Evolutionary conservation across 1,140 invertebrate genomes (phyloP).

Genomic region (Danaus melanippus): DNA sequence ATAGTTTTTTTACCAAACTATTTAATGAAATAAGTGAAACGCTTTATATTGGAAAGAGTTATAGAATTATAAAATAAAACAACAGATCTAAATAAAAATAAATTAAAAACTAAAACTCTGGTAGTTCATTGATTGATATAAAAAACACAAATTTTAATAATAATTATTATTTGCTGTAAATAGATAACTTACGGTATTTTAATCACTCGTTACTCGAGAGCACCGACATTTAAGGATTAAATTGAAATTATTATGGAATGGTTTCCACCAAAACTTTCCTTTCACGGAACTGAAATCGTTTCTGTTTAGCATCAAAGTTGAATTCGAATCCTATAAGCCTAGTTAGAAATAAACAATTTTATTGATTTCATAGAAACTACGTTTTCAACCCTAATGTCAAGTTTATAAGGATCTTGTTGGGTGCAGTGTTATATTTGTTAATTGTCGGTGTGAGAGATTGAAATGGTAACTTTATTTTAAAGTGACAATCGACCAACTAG

Average conservation of each 20-base stretch:
- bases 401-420: slow-evolving; percentile 15
- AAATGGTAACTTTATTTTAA: slow-evolving; percentile 50
- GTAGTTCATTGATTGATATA: no score
- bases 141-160: no score
- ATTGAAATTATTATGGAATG: slow-evolving; percentile 22
- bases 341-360: slow-evolving; percentile 38
- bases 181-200: no score
- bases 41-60: no score
- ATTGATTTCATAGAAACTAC: background rate
- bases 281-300: slow-evolving; percentile 45
- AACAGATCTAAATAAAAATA: no score
- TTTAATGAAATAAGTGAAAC: no score
- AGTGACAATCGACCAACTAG: slow-evolving; percentile 55
- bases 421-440: slow-evolving; percentile 25
- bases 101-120: no score
- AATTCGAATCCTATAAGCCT: slow-evolving; percentile 56
- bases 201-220: no score
- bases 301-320: slow-evolving; percentile 51
- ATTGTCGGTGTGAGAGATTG: slow-evolving; percentile 34
- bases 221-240: no score
- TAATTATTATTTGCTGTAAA: no score
- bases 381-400: slow-evolving; percentile 20
- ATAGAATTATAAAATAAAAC: no score
- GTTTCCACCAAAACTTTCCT: slow-evolving; percentile 40
- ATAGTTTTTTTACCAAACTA: no score